These are phyloP conservation scores for Microcebus griseorufus DNA, from an alignment of 2,113 vertebrate species.

Conservation along the genomic window DNA sequence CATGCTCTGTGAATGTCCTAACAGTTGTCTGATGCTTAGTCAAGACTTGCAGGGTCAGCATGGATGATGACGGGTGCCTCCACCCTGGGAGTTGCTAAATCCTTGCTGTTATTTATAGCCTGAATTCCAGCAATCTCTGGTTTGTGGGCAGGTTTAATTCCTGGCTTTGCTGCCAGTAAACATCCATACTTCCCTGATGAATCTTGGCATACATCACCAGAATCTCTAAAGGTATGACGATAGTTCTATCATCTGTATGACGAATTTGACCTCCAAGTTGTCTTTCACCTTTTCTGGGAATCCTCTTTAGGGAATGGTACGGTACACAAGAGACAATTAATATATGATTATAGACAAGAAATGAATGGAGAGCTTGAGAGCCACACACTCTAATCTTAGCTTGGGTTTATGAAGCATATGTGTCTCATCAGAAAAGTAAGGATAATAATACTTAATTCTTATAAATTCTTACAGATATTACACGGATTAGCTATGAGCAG, in stretches of 20 bases:
- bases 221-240: background rate
- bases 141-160: background rate
- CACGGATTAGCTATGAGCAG: background rate
- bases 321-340: background rate
- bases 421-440: background rate
- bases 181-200: background rate
- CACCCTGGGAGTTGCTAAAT: background rate
- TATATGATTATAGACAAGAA: background rate
- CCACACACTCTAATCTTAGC: background rate
- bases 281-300: background rate
- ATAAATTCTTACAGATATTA: background rate
- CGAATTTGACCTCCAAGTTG: background rate
- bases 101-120: background rate
- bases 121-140: background rate
- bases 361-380: background rate
- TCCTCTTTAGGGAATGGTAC: background rate
- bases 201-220: background rate
- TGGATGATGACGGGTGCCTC: background rate
- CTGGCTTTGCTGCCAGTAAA: background rate
- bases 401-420: background rate
- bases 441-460: conserved; percentile 42
- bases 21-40: background rate
- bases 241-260: background rate
- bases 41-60: background rate
- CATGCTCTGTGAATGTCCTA: background rate